phyloP scores from a whole-genome alignment of 2,888 invertebrate species.

The Hirtodrosophila histrioides region DNA sequence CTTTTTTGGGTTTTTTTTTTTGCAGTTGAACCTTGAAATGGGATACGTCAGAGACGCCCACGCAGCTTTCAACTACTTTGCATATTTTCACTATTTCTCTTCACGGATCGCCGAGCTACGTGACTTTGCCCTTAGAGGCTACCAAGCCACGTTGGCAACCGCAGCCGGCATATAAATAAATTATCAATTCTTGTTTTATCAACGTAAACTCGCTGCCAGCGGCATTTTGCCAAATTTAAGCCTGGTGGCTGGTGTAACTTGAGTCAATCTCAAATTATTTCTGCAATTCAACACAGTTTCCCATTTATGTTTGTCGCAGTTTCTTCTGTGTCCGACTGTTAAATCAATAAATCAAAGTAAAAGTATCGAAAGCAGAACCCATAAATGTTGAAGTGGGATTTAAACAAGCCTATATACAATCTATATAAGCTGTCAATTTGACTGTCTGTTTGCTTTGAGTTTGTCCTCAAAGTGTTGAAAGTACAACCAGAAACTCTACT shows the following conservation, averaged over 20 bases:
- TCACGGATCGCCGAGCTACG: constrained; percentile 60
- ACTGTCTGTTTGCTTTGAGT: too few relatives aligned
- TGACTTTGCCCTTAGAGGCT: constrained; percentile 56
- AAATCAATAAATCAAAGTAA: too few relatives aligned
- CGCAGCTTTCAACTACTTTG: constrained; percentile 61
- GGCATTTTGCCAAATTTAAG: constrained; percentile 12
- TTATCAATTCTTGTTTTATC: constrained; percentile 54
- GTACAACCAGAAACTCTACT: too few relatives aligned
- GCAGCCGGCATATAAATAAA: constrained; percentile 49
- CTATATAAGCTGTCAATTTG: too few relatives aligned
- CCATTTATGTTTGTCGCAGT: neutral
- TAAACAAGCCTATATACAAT: too few relatives aligned
- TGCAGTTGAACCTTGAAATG: constrained; percentile 67
- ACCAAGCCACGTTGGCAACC: constrained; percentile 10
- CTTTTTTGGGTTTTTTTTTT: constrained; percentile 15
- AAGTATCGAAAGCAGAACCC: too few relatives aligned
- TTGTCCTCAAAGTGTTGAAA: too few relatives aligned
- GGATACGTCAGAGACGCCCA: constrained; percentile 59
- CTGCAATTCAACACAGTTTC: constrained; percentile 11
- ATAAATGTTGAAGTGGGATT: too few relatives aligned
- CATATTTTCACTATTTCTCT: constrained; percentile 78
- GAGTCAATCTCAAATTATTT: constrained; percentile 26
- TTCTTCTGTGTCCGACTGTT: too few relatives aligned
- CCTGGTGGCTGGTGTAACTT: constrained; percentile 7
- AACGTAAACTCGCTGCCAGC: constrained; percentile 14